Evolutionary conservation across 2,797 vertebrate species (phyloP).

Genomic region (Tauraco hartlaubi): DNA sequence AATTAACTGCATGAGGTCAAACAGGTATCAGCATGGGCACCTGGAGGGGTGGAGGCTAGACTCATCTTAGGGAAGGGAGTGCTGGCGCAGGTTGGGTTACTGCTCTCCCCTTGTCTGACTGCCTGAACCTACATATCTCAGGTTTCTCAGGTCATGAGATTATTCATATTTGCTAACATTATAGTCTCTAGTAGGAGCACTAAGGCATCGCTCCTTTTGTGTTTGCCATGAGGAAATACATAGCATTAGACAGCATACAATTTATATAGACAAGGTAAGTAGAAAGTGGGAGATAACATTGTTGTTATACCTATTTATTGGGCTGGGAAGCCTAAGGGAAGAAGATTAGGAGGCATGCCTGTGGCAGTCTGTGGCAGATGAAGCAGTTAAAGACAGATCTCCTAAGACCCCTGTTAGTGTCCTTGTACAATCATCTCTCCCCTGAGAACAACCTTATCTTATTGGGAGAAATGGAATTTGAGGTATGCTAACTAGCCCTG

Average conservation of each 20-base stretch:
- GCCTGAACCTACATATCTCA: not conserved
- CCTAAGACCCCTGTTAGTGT: not conserved
- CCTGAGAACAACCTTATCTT: not conserved
- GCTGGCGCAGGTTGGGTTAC: not conserved
- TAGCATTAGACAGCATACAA: not conserved
- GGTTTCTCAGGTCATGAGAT: not conserved
- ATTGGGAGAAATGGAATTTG: not conserved
- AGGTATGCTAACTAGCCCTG: not conserved
- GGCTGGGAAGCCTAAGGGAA: not conserved
- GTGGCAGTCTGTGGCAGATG: not conserved
- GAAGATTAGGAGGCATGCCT: not conserved
- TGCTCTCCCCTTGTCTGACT: not conserved
- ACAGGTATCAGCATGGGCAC: not conserved
- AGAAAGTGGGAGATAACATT: not conserved
- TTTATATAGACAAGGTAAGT: not conserved
- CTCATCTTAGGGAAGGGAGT: not conserved
- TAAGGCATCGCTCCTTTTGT: not conserved
- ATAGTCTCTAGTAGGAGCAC: not conserved
- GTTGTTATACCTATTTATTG: not conserved
- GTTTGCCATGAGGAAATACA: not conserved
- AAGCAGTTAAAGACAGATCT: not conserved
- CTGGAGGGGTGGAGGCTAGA: not conserved
- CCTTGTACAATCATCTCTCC: not conserved
- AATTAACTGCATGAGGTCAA: not conserved
- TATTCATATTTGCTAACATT: not conserved